A percentile compares a stretch with the other conserved stretches of the same genome.
Conservation (phyloP, 2,113 vertebrate genomes). For the Zosterops japonicus region DNA sequence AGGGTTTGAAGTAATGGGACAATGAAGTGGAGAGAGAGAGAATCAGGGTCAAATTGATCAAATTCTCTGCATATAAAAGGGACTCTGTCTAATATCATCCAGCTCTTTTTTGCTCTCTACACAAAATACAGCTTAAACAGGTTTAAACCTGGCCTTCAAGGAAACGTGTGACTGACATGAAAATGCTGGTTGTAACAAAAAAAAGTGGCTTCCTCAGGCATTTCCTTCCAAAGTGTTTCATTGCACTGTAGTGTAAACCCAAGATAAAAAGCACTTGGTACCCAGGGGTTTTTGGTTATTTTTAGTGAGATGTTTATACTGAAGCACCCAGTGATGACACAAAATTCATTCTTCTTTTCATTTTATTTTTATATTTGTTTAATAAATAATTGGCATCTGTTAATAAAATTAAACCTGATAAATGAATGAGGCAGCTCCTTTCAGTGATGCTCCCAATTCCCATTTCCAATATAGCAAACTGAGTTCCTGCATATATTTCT, state of each 20-base stretch:
- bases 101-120: conserved; percentile 58
- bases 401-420: conserved; percentile 70
- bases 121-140: conserved; percentile 69
- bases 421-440: conserved; percentile 19
- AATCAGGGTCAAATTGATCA: conserved; percentile 73
- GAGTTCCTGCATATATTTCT: conserved; percentile 32
- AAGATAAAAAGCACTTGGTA: conserved; percentile 41
- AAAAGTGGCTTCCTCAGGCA: conserved; percentile 16
- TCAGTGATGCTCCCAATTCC: conserved; percentile 14
- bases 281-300: not conserved
- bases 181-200: not conserved
- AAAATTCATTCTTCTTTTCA: conserved; percentile 34
- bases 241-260: conserved; percentile 6
- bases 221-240: conserved; percentile 53
- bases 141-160: conserved; percentile 53
- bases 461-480: not conserved
- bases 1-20: conserved; percentile 70
- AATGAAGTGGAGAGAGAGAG: conserved; percentile 64
- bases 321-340: not conserved
- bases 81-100: conserved; percentile 67
- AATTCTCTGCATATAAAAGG: conserved; percentile 65
- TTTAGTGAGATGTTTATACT: conserved; percentile 35
- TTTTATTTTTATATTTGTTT: conserved; percentile 64
- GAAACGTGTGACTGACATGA: conserved; percentile 62
- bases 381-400: conserved; percentile 57